Percentiles rank a stretch among this genome's conserved stretches.
Evolutionary conservation across 2,113 vertebrate species (phyloP).

Genomic region (Heterotilapia buettikoferi): DNA sequence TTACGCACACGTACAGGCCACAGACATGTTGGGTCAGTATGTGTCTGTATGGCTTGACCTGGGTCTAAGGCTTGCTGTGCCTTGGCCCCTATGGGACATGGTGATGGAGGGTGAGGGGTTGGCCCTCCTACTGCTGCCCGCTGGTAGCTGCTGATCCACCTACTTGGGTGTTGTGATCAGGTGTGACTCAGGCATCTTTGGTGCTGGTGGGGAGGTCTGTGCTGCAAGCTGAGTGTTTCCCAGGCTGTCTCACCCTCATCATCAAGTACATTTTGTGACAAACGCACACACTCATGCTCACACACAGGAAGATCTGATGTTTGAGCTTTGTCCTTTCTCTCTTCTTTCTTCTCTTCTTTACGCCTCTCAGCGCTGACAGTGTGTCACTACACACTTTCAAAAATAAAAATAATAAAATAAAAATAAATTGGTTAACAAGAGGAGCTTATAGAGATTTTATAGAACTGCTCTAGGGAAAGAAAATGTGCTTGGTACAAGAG

Average conservation of each 20-base stretch:
- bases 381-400: background rate
- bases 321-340: background rate
- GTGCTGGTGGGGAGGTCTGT: background rate
- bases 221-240: background rate
- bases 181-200: background rate
- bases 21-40: background rate
- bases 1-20: background rate
- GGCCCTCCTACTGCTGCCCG: background rate
- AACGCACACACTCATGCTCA: background rate
- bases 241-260: background rate
- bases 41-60: background rate
- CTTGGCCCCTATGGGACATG: background rate
- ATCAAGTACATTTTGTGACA: background rate
- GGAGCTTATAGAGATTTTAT: background rate
- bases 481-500: background rate
- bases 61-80: background rate
- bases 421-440: background rate
- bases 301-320: background rate
- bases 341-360: background rate
- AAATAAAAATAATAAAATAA: background rate
- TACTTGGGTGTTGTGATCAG: background rate
- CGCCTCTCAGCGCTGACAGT: background rate
- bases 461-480: background rate
- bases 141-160: background rate
- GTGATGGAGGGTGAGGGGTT: background rate